These are phyloP conservation scores for Orestias chungarensis DNA, from an alignment of 2,797 vertebrate genomes.

Conservation along the genomic window DNA sequence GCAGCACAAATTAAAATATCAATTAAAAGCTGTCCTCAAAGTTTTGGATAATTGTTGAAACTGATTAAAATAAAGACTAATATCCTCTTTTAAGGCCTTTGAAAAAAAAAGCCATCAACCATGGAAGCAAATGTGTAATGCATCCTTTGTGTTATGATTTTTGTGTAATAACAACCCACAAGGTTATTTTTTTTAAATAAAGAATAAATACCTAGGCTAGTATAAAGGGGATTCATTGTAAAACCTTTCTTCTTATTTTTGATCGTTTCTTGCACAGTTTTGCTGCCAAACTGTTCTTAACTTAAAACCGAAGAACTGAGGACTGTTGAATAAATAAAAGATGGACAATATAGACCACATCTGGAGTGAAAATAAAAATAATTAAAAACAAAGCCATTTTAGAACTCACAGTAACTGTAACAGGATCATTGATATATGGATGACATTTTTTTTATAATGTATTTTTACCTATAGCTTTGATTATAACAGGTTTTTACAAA, in stretches of 20 bases:
- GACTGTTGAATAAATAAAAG: neutral
- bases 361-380: neutral
- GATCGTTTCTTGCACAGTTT: constrained; percentile 31
- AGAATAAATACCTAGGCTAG: constrained; percentile 12
- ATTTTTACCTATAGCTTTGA: too few relatives aligned
- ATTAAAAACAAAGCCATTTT: too few relatives aligned
- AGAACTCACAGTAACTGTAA: too few relatives aligned
- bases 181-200: constrained; percentile 17
- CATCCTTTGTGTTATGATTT: constrained; percentile 29
- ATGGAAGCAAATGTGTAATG: neutral
- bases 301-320: too few relatives aligned
- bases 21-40: constrained; percentile 10
- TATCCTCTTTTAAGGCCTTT: neutral
- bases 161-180: constrained; percentile 9
- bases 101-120: constrained; percentile 8
- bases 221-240: constrained; percentile 45
- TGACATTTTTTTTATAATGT: too few relatives aligned
- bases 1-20: constrained; percentile 7
- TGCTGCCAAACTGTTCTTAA: constrained; percentile 9
- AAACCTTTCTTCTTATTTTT: constrained; percentile 21
- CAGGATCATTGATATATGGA: too few relatives aligned
- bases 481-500: too few relatives aligned
- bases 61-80: constrained; percentile 24
- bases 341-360: too few relatives aligned
- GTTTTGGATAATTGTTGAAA: constrained; percentile 25